phyloP scores from a whole-genome alignment of 2,888 invertebrate species.

The Fragum fragum region DNA sequence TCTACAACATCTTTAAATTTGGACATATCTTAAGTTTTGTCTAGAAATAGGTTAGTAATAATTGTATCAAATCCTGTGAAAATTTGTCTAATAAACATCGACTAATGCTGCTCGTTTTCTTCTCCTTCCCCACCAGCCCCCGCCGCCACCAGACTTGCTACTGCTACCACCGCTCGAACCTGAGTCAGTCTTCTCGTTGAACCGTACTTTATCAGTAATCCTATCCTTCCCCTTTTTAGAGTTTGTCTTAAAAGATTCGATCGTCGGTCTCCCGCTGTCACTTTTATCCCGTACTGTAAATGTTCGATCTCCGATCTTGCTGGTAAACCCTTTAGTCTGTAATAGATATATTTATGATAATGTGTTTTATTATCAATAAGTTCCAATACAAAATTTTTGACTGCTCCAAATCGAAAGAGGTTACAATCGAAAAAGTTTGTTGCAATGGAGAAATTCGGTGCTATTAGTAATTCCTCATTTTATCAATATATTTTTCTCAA shows the following conservation, averaged over 20 bases:
- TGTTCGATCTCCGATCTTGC: constrained; percentile 13
- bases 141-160: background rate
- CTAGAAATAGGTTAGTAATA: too few relatives aligned
- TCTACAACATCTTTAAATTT: too few relatives aligned
- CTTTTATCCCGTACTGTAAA: constrained; percentile 18
- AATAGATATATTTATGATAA: background rate
- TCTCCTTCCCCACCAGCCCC: constrained; percentile 1
- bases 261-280: background rate
- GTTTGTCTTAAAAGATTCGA: constrained; percentile 16
- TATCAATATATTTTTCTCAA: too few relatives aligned
- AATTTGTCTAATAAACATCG: background rate
- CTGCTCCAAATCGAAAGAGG: too few relatives aligned
- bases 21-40: too few relatives aligned
- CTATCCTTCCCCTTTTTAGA: constrained; percentile 17
- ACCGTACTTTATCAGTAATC: constrained; percentile 7
- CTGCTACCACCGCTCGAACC: constrained; percentile 7
- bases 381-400: too few relatives aligned
- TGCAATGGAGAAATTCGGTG: too few relatives aligned
- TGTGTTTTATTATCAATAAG: too few relatives aligned
- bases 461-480: too few relatives aligned
- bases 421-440: too few relatives aligned
- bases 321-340: constrained; percentile 9
- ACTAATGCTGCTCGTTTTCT: background rate
- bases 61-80: too few relatives aligned
- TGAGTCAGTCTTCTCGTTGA: background rate